Evolutionary conservation across 2,113 vertebrate species (phyloP).

Genomic region (Felis chaus): DNA sequence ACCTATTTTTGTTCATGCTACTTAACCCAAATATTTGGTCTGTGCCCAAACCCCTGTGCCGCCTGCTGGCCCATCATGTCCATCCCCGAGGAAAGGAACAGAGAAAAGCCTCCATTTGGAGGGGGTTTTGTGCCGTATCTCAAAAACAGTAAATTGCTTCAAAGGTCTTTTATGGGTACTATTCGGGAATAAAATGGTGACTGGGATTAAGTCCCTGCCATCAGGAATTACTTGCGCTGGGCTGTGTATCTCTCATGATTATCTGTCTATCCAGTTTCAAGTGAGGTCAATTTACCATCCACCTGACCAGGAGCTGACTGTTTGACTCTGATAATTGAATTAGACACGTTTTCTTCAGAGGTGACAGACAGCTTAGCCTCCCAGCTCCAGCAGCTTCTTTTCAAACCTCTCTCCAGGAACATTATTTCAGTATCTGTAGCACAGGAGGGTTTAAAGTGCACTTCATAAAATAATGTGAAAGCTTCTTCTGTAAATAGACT

Average conservation of each 20-base stretch:
- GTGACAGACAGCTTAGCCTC: neutral
- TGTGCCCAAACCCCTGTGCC: neutral
- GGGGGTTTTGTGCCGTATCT: no score
- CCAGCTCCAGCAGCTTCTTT: neutral
- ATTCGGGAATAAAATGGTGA: neutral
- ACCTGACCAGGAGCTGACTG: no score
- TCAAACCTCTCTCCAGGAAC: conserved; percentile 6
- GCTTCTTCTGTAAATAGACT: neutral
- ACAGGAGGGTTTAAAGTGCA: neutral
- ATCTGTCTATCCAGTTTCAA: neutral
- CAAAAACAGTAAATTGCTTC: neutral
- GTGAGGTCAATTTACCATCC: neutral
- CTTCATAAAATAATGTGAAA: neutral
- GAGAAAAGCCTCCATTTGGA: neutral
- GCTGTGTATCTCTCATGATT: neutral
- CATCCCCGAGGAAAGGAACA: neutral
- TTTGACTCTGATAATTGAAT: neutral
- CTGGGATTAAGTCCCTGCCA: neutral
- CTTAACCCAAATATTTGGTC: neutral
- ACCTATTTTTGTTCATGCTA: neutral
- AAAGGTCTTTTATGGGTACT: neutral
- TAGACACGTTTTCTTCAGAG: neutral
- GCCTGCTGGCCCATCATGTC: neutral
- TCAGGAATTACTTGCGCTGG: neutral
- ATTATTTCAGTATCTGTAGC: neutral